Conservation (phyloP, 2,113 vertebrate genomes). For the Spilogale gracilis region DNA sequence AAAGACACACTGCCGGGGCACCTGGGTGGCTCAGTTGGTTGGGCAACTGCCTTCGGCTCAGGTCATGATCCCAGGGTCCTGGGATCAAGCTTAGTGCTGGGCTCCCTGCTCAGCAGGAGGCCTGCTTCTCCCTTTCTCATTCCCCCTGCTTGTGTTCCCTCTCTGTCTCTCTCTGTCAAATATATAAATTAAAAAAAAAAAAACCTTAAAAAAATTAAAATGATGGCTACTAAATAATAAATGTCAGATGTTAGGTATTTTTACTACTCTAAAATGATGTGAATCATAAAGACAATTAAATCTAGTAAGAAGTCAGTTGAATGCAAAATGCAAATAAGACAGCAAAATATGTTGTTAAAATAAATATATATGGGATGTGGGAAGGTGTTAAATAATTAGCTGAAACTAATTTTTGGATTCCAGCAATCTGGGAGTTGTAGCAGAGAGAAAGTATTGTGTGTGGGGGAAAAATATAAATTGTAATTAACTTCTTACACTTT, state of each 20-base stretch:
- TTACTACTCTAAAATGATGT: background rate
- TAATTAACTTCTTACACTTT: background rate
- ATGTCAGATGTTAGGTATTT: background rate
- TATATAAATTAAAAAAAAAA: background rate
- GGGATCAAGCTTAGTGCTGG: background rate
- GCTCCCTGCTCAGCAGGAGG: background rate
- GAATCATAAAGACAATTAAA: background rate
- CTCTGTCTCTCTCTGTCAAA: background rate
- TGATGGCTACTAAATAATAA: background rate
- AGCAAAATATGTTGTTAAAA: background rate
- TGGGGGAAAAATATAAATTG: background rate
- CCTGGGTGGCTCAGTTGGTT: background rate
- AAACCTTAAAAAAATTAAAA: background rate
- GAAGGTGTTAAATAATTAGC: background rate
- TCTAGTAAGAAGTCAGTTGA: background rate
- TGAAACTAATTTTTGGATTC: constrained; percentile 11
- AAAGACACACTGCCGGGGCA: background rate
- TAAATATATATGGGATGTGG: background rate
- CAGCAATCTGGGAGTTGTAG: background rate
- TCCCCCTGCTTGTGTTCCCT: background rate
- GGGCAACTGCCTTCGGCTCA: background rate
- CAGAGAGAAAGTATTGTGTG: background rate
- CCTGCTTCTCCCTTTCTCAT: too few relatives aligned
- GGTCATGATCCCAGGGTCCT: background rate
- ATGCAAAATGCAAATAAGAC: background rate